Base-by-base conservation (phyloP, 2,888 invertebrate genomes). In the Capitulum mitella region DNA sequence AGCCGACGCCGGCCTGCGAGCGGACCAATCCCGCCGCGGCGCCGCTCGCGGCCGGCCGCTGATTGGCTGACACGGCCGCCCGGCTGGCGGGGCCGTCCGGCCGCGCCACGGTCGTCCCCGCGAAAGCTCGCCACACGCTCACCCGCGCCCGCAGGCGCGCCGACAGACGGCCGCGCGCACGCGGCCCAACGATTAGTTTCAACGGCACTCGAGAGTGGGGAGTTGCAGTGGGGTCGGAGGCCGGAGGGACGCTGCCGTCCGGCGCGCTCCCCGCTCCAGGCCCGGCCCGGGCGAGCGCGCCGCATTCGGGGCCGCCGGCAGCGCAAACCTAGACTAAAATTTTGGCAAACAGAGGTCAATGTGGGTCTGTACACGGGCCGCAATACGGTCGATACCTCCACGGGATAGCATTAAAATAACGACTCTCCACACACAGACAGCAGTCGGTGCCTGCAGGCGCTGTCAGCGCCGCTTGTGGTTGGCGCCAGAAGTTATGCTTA, bases 391-490 rank as follows among this genome's bases (percentile, higher is more conserved):
- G 29, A 16, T 29, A 61, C 34, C 61, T 61, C 61, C 29, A 29
- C 61, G 34, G 61, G 34, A 61, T 61, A 61, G 61, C 61, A 61
- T 32, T 61, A 61, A 61, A 61, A 61, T 61, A 61, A 61, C 34
- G 61, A 61, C 34, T 61, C 61, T 61, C 29, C 58, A 58, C 12
- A 58, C 58, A 58, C 29, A 58, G 51, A 51, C 12, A 43, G 48
- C 48, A 51, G 14, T n/a, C 29, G 61, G 61, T 61, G 32, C 34
- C 61, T 32, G 61, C 58, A 6, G 29, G 58, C 58, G 6, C 58
- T 29, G 6, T 12, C 22, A 10, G n/a, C 29, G n/a, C 58, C 58
- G 8, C 58, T 22, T 3, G 61, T 34, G 61, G 32, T 34, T 10
- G 61, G 61, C 61, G 61, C 32, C 61, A 1, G 29, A 58, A 58